phyloP scores from a whole-genome alignment of 2,888 invertebrate genomes.

The Thecocarcelia acutangulata region DNA sequence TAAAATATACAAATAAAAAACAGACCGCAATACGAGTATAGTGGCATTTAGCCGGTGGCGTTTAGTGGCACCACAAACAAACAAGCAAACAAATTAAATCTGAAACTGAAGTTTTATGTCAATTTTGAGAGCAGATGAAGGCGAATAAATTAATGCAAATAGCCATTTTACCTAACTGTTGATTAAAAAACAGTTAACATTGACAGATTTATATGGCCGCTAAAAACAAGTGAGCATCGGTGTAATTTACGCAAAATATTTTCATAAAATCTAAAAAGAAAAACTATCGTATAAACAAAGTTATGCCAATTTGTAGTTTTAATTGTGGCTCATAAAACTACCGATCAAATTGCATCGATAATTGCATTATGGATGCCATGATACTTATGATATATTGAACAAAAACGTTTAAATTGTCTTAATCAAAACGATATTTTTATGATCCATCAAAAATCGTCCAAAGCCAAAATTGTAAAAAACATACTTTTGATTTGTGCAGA shows the following conservation, averaged over 20 bases:
- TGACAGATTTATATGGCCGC: background rate
- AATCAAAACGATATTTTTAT: too few species aligned
- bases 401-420: too few species aligned
- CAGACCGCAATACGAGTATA: constrained; percentile 18
- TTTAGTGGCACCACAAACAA: constrained; percentile 5
- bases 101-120: constrained; percentile 2
- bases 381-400: too few species aligned
- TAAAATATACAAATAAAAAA: constrained; percentile 30
- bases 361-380: too few species aligned
- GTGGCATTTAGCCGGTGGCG: constrained; percentile 15
- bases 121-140: background rate
- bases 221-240: background rate
- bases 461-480: too few species aligned
- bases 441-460: too few species aligned
- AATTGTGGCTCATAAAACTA: too few species aligned
- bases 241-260: constrained; percentile 1
- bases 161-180: background rate
- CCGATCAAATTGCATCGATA: too few species aligned
- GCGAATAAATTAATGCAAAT: background rate
- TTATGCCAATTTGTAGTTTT: too few species aligned
- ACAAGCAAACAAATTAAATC: background rate
- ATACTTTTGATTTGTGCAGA: too few species aligned
- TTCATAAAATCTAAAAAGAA: background rate
- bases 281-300: too few species aligned
- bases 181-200: background rate